Percentiles rank a stretch among this genome's conserved stretches.
phyloP scores from a whole-genome alignment of 2,888 invertebrate species.

The Ectemnius continuus region DNA sequence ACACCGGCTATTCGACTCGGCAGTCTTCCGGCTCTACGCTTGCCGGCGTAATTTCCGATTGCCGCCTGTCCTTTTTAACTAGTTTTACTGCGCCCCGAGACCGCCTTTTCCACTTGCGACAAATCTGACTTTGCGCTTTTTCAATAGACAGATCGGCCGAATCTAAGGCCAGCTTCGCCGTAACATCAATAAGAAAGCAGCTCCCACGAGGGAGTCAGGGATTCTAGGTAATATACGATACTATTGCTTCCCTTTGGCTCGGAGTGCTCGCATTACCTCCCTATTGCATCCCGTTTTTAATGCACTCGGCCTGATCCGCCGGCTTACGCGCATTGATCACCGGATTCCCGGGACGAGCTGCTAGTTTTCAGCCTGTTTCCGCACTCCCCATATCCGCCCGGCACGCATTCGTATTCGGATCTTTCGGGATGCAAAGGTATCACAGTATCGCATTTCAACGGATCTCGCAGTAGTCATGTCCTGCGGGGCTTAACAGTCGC shows the following conservation, averaged over 20 bases:
- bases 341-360: too few species aligned
- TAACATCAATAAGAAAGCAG: constrained; percentile 1
- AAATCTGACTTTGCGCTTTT: neutral
- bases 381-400: too few species aligned
- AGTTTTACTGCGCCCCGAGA: constrained; percentile 30
- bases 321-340: too few species aligned
- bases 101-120: neutral
- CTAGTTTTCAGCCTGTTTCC: too few species aligned
- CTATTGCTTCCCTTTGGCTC: too few species aligned
- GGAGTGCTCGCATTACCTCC: too few species aligned
- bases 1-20: constrained; percentile 13
- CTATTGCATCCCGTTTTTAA: too few species aligned
- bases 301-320: too few species aligned
- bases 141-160: neutral
- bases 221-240: too few species aligned
- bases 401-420: constrained; percentile 1
- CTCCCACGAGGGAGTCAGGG: too few species aligned
- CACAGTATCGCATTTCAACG: constrained; percentile 30
- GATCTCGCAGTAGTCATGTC: constrained; percentile 52
- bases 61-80: constrained; percentile 23
- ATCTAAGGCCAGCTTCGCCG: neutral
- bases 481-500: constrained; percentile 44
- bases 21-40: neutral
- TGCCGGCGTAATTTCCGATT: constrained; percentile 42
- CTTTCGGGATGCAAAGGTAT: constrained; percentile 13